phyloP scores from a whole-genome alignment of 2,888 invertebrate species.

The Macropis europaea region DNA sequence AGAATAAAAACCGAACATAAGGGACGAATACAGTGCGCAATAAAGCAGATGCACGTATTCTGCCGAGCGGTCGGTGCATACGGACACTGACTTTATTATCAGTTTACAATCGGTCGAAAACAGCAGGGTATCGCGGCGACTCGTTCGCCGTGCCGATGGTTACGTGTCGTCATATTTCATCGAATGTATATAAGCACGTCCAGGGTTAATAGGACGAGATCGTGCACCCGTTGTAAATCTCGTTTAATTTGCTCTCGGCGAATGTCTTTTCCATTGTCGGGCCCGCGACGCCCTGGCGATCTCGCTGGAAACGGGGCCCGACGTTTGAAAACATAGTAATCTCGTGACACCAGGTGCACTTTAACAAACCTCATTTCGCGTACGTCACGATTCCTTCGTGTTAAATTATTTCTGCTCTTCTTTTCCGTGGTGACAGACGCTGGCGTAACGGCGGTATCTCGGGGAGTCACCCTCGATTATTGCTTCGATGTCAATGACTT shows the following conservation, averaged over 20 bases:
- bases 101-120: slow-evolving; percentile 44
- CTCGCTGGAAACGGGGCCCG: slow-evolving; percentile 18
- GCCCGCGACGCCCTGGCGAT: slow-evolving; percentile 6
- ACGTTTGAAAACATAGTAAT: slow-evolving; percentile 51
- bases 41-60: neutral
- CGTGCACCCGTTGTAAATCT: slow-evolving; percentile 64
- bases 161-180: slow-evolving; percentile 56
- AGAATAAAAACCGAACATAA: no score
- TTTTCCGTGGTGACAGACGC: slow-evolving; percentile 27
- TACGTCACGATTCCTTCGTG: slow-evolving; percentile 52
- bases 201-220: slow-evolving; percentile 65
- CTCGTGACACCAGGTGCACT: slow-evolving; percentile 55
- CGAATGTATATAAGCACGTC: slow-evolving; percentile 59
- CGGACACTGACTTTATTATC: slow-evolving; percentile 51
- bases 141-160: slow-evolving; percentile 20
- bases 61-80: neutral
- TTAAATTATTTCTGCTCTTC: slow-evolving; percentile 36
- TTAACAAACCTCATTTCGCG: slow-evolving; percentile 51
- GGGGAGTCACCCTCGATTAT: neutral
- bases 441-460: slow-evolving; percentile 24
- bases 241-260: slow-evolving; percentile 61
- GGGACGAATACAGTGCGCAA: no score
- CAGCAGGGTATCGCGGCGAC: slow-evolving; percentile 45
- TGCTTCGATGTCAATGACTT: slow-evolving; percentile 21
- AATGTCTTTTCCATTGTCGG: slow-evolving; percentile 54